Conservation (phyloP, 2,888 invertebrate species). For the Dione vanillae region DNA sequence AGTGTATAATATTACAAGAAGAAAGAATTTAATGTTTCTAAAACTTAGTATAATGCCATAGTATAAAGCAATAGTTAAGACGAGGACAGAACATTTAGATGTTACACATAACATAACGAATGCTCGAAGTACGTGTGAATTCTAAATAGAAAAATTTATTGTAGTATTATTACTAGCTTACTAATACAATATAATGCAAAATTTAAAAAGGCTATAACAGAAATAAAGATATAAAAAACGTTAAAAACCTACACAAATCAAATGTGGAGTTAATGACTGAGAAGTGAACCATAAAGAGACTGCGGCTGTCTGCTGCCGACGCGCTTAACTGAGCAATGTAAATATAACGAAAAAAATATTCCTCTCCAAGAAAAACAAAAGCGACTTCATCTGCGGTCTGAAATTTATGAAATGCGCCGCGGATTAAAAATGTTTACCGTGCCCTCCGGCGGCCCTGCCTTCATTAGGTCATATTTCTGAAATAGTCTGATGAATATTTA, state of each 20-base stretch:
- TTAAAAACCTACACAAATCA: not conserved
- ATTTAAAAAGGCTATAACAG: not conserved
- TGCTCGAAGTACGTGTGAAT: no score
- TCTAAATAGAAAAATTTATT: no score
- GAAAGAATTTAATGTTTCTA: no score
- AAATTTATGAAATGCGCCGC: constrained; percentile 81
- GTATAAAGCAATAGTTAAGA: no score
- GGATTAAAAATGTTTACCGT: constrained; percentile 82
- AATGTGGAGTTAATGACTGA: constrained; percentile 42
- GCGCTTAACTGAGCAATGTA: constrained; percentile 66
- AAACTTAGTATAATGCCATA: no score
- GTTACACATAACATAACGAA: no score
- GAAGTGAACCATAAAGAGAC: constrained; percentile 58
- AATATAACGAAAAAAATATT: constrained; percentile 74
- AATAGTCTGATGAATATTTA: constrained; percentile 81
- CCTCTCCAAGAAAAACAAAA: constrained; percentile 77
- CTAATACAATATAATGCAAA: not conserved
- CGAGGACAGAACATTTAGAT: no score
- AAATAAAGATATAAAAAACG: not conserved
- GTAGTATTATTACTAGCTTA: no score
- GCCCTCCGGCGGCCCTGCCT: constrained; percentile 72
- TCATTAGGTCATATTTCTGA: constrained; percentile 75
- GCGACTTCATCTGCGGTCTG: constrained; percentile 72
- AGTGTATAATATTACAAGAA: no score
- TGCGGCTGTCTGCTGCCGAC: constrained; percentile 52